A percentile compares a stretch with the other conserved stretches of the same genome.
Evolutionary conservation across 2,888 invertebrate species (phyloP).

Genomic region (Callyntrura sp.): DNA sequence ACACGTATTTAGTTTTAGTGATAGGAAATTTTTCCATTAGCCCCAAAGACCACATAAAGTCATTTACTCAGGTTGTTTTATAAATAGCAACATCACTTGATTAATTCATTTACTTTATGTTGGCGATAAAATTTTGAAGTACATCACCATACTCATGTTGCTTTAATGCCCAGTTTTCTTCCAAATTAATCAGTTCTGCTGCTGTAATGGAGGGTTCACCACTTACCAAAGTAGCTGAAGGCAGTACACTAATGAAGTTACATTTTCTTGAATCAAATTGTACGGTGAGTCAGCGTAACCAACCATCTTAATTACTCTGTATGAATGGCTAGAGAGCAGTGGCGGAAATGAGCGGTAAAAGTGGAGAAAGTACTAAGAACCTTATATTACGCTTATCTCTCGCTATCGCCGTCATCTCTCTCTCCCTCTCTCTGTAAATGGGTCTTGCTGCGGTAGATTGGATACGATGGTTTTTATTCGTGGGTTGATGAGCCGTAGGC

Average conservation of each 20-base stretch:
- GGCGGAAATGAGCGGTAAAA: slow-evolving; percentile 73
- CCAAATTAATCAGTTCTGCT: too few species aligned
- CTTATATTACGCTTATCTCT: slow-evolving; percentile 48
- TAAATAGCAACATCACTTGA: too few species aligned
- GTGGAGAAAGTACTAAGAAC: slow-evolving; percentile 73
- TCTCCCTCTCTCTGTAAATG: slow-evolving; percentile 59
- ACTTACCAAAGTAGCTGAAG: neutral
- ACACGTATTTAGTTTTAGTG: too few species aligned
- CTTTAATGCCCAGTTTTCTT: too few species aligned
- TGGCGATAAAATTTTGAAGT: too few species aligned
- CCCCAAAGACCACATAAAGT: too few species aligned
- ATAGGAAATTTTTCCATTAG: too few species aligned
- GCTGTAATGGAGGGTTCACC: too few species aligned
- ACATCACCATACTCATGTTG: too few species aligned
- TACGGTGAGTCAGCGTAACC: slow-evolving; percentile 65
- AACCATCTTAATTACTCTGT: slow-evolving; percentile 66
- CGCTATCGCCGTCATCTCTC: neutral
- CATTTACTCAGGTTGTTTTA: too few species aligned
- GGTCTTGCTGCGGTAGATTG: neutral
- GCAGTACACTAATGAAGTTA: slow-evolving; percentile 51
- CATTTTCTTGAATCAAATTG: slow-evolving; percentile 39
- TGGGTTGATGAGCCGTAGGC: slow-evolving; percentile 9
- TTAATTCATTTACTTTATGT: too few species aligned
- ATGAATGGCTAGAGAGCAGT: slow-evolving; percentile 56
- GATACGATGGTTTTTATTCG: slow-evolving; percentile 45